A percentile compares a stretch with the other conserved stretches of the same genome.
phyloP scores from a whole-genome alignment of 1,140 invertebrate genomes.

The Trichoplusia ni region DNA sequence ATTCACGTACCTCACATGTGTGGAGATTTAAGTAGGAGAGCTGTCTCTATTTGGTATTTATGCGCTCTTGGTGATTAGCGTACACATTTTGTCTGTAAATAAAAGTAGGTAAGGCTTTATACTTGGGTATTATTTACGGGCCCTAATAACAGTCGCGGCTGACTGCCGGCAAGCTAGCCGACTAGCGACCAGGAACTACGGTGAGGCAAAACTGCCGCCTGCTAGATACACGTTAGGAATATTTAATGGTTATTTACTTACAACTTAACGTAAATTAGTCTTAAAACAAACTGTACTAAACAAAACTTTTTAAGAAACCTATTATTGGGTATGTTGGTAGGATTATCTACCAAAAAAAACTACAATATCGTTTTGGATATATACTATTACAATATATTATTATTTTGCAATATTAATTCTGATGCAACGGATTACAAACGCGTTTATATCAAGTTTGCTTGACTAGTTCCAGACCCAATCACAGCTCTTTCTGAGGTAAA shows the following conservation, averaged over 20 bases:
- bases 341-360: too few species aligned
- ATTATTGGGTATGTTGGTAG: too few species aligned
- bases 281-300: constrained; percentile 2
- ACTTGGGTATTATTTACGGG: constrained; percentile 73
- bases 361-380: too few species aligned
- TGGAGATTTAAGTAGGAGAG: not conserved
- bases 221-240: constrained; percentile 60
- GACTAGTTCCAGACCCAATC: too few species aligned
- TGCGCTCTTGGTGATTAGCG: constrained; percentile 45
- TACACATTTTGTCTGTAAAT: constrained; percentile 69
- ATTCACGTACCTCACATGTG: not conserved
- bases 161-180: constrained; percentile 3
- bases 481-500: too few species aligned
- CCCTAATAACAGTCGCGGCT: constrained; percentile 62
- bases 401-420: too few species aligned
- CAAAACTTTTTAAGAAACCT: constrained; percentile 10
- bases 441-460: too few species aligned
- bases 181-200: constrained; percentile 39
- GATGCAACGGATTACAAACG: too few species aligned
- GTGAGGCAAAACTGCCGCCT: constrained; percentile 42
- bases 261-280: constrained; percentile 22
- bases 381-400: too few species aligned
- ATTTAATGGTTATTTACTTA: constrained; percentile 54
- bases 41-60: constrained; percentile 45
- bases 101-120: constrained; percentile 65